Percentiles rank a stretch among this genome's conserved stretches.
Evolutionary conservation across 2,113 vertebrate species (phyloP).

Genomic region (Xiphophorus maculatus): DNA sequence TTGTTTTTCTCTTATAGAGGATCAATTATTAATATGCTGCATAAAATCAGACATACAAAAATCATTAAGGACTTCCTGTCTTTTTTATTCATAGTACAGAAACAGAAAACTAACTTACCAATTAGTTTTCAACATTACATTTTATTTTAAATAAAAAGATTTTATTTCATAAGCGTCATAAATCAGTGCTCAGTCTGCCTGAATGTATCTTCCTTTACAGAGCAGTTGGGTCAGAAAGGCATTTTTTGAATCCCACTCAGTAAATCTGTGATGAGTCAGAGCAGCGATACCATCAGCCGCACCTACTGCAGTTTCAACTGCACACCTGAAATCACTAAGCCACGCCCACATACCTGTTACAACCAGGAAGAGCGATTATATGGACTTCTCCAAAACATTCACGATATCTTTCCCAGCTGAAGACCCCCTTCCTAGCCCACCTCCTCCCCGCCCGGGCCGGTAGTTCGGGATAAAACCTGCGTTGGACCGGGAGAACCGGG

Average conservation of each 20-base stretch:
- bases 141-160: background rate
- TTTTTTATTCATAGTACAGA: background rate
- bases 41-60: background rate
- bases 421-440: background rate
- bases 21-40: background rate
- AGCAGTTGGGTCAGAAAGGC: background rate
- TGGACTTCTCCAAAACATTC: background rate
- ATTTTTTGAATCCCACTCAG: background rate
- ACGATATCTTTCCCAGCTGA: background rate
- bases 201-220: background rate
- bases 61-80: background rate
- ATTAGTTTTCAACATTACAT: background rate
- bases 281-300: background rate
- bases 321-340: conserved; percentile 64
- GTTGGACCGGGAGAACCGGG: background rate
- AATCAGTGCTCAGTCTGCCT: background rate
- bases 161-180: too few relatives aligned
- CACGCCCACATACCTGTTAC: conserved; percentile 80
- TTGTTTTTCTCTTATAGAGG: too few relatives aligned
- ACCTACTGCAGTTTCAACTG: conserved; percentile 2
- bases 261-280: conserved; percentile 16
- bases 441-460: too few relatives aligned
- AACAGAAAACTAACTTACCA: too few relatives aligned
- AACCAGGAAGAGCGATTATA: conserved; percentile 70
- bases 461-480: background rate